phyloP scores from a whole-genome alignment of 1,140 invertebrate genomes.

The Akabosia matsudoensis region DNA sequence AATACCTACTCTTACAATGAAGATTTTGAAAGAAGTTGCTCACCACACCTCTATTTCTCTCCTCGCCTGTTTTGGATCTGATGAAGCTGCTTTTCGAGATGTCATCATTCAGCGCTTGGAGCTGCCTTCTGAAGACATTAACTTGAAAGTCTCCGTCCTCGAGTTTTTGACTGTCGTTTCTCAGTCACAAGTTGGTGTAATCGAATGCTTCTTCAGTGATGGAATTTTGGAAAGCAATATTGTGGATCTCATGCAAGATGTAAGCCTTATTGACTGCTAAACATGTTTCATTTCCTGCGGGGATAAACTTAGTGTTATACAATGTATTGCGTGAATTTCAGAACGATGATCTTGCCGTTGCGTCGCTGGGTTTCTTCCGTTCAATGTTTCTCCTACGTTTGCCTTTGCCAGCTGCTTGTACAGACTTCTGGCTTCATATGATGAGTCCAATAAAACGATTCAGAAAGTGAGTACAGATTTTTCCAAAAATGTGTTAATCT shows the following conservation, averaged over 20 bases:
- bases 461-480: not conserved
- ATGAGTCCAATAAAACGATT: not conserved
- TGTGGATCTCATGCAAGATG: conserved; percentile 34
- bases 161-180: conserved; percentile 39
- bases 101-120: conserved; percentile 40
- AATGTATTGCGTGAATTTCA: conserved; percentile 15
- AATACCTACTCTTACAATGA: conserved; percentile 39
- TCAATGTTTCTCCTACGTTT: conserved; percentile 32
- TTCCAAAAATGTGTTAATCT: no score
- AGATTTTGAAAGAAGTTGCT: conserved; percentile 37
- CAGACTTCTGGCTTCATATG: not conserved
- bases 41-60: conserved; percentile 30
- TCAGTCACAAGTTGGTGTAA: conserved; percentile 39
- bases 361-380: conserved; percentile 30
- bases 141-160: conserved; percentile 41
- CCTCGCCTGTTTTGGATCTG: conserved; percentile 34
- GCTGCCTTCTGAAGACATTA: conserved; percentile 37
- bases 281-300: no score
- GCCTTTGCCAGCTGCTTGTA: not conserved
- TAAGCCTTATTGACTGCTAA: no score
- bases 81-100: conserved; percentile 40
- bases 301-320: no score
- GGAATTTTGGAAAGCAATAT: conserved; percentile 20
- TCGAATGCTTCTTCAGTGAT: conserved; percentile 41
- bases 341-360: conserved; percentile 33